Evolutionary conservation across 2,888 invertebrate species (phyloP).

Genomic region (Alviniconcha strummeri): DNA sequence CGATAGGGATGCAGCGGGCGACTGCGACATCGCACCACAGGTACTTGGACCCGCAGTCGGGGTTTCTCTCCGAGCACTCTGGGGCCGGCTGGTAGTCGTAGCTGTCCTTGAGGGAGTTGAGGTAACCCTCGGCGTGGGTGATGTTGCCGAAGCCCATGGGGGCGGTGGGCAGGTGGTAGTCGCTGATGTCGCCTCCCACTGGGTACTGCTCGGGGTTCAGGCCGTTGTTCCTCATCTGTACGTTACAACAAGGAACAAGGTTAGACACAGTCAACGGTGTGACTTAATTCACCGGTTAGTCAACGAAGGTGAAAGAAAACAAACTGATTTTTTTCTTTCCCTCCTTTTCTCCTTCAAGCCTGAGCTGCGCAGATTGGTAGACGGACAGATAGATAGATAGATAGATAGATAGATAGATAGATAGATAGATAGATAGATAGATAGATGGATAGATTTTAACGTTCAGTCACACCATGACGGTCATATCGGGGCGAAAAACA

Average conservation of each 20-base stretch:
- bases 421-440: too few relatives aligned
- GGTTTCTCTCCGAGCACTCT: slow-evolving; percentile 41
- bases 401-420: too few relatives aligned
- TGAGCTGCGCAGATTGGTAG: too few relatives aligned
- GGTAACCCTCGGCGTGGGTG: slow-evolving; percentile 53
- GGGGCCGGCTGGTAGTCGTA: slow-evolving; percentile 50
- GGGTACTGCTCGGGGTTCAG: slow-evolving; percentile 30
- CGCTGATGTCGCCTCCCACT: neutral
- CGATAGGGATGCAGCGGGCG: slow-evolving; percentile 33
- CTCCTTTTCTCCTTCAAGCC: too few relatives aligned
- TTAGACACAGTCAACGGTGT: too few relatives aligned
- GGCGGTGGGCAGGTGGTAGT: slow-evolving; percentile 50
- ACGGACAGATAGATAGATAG: too few relatives aligned
- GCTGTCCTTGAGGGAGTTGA: slow-evolving; percentile 47
- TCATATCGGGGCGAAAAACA: too few relatives aligned
- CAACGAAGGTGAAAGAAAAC: neutral
- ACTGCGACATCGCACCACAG: slow-evolving; percentile 26
- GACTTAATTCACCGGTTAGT: too few relatives aligned
- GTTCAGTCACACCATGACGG: too few relatives aligned
- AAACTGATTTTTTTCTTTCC: slow-evolving; percentile 33
- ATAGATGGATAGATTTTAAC: too few relatives aligned
- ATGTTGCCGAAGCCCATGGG: slow-evolving; percentile 56
- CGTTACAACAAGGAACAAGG: too few relatives aligned
- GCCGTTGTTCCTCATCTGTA: slow-evolving; percentile 29
- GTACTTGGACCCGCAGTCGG: slow-evolving; percentile 53